Conservation (phyloP, 2,113 vertebrate genomes). For the Serinus canaria region DNA sequence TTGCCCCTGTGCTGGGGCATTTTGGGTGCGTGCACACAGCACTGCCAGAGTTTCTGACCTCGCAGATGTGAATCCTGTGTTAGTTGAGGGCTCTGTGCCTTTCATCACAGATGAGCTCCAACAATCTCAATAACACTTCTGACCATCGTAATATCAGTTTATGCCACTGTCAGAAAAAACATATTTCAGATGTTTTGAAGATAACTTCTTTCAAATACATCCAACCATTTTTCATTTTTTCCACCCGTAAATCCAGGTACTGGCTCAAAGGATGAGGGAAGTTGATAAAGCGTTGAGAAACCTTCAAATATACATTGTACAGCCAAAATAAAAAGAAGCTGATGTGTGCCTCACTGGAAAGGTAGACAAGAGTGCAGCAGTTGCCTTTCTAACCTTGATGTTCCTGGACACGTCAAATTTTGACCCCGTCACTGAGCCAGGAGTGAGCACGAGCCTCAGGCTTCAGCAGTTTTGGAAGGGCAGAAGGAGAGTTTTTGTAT, state of each 20-base stretch:
- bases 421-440: neutral
- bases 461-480: neutral
- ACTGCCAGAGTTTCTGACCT: neutral
- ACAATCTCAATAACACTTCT: neutral
- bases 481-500: neutral
- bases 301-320: neutral
- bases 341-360: neutral
- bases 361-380: neutral
- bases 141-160: neutral
- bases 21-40: accelerated
- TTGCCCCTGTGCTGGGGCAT: neutral
- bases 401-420: neutral
- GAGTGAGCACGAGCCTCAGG: neutral
- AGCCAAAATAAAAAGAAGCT: neutral
- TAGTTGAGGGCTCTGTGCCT: neutral
- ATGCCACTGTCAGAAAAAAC: neutral
- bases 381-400: neutral
- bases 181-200: neutral
- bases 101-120: neutral
- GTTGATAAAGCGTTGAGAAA: neutral
- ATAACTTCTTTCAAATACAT: neutral
- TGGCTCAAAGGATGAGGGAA: neutral
- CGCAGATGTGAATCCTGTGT: accelerated
- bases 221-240: neutral
- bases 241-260: neutral